Evolutionary conservation across 2,113 vertebrate species (phyloP), one percentile per base, ranked within the genome.

Genomic region (Albula glossodonta): DNA sequence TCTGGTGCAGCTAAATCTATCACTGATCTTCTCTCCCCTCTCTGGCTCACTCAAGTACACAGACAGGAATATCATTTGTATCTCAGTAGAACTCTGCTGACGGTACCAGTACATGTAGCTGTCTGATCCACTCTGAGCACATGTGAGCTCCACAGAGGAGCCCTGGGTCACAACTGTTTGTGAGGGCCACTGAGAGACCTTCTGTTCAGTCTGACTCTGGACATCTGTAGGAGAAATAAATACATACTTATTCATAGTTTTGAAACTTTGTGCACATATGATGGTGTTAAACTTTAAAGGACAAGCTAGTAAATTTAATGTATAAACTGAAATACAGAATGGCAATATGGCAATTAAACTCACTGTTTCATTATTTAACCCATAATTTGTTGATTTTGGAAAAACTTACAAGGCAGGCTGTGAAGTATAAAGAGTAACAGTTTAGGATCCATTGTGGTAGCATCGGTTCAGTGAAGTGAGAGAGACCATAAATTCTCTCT

Each of bases 71-170:
- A n/a, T n/a, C n/a, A n/a, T n/a, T n/a, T n/a, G n/a, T n/a, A n/a
- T n/a, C n/a, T n/a, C n/a, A n/a, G n/a, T n/a, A 4, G 31, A 49
- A 31, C 49, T 70, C 31, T 84, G 83, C 70, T 84, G 83, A 11
- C 83, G 70, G 70, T 84, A 78, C 83, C 83, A 84, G 83, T 78
- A 84, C 83, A 84, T 84, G 60, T 74, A 51, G 2, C 0, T 51
- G 4, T 84, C 53, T 9, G 83, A 70, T 9, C 41, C 83, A 31
- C 83, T 84, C 83, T 84, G 83, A 53, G 12, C 49, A 41, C 83
- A 84, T 12, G 70, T 1, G 31, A 84, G 79, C 17, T 74, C 63
- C 48, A 53, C 83, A 22, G 83, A 78, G 60, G 63, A 77, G 22
- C 51, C n/a, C 70, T 50, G 83, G 22, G 5, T 52, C 50, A 84